Conservation (phyloP, 2,797 vertebrate species). For the Pangasius djambal region DNA sequence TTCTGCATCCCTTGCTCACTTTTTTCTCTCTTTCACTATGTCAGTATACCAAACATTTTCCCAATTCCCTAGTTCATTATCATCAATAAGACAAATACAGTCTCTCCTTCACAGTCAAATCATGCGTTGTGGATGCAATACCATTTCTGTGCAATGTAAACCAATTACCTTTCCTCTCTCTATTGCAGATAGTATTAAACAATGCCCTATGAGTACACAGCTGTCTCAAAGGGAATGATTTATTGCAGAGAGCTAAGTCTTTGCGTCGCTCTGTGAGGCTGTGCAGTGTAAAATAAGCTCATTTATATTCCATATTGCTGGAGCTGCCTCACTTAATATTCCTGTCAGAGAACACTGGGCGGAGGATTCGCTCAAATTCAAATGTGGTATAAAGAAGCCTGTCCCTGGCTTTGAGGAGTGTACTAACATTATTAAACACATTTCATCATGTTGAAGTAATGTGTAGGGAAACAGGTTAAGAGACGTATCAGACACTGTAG, state of each 20-base stretch:
- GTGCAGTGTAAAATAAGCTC: conserved; percentile 85
- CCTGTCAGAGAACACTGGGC: conserved; percentile 78
- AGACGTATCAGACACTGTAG: conserved; percentile 48
- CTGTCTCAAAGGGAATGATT: conserved; percentile 86
- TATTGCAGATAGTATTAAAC: conserved; percentile 85
- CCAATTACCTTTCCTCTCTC: conserved; percentile 79
- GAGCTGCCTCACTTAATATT: conserved; percentile 84
- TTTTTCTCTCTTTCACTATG: conserved; percentile 39
- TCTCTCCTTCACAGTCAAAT: conserved; percentile 77
- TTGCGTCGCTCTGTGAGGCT: conserved; percentile 80
- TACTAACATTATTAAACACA: conserved; percentile 81
- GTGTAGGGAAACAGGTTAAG: conserved; percentile 65
- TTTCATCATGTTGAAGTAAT: conserved; percentile 74
- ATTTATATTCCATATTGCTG: conserved; percentile 89
- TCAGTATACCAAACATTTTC: conserved; percentile 64
- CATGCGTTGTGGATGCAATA: conserved; percentile 68
- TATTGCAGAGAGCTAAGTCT: conserved; percentile 84
- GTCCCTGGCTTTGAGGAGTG: conserved; percentile 72
- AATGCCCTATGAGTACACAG: conserved; percentile 82
- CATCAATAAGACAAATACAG: conserved; percentile 82
- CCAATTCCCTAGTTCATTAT: conserved; percentile 79
- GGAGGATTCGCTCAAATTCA: conserved; percentile 77
- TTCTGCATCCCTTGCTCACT: conserved; percentile 78
- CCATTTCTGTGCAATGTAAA: conserved; percentile 76
- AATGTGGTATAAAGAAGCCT: conserved; percentile 71